Evolutionary conservation across 1,140 invertebrate species (phyloP), one percentile per base, ranked within the genome.

Genomic region (Acromyrmex echinatior): DNA sequence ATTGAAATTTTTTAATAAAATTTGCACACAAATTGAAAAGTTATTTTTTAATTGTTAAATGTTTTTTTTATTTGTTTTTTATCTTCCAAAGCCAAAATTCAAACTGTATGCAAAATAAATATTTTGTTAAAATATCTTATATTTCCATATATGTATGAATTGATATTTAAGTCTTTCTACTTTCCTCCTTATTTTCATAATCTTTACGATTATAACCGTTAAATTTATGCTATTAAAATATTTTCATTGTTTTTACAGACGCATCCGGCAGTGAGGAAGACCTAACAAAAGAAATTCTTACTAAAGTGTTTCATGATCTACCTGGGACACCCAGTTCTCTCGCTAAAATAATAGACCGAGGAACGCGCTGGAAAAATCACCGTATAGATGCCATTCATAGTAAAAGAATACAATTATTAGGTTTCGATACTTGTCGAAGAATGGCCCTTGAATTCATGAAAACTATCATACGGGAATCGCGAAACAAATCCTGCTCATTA

Each of bases 401-500:
- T 76, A 95, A 95, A 89, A 92, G 91, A n/a, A 92, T 94, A 71
- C 94, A 95, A 60, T 86, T 95, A 14, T 76, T 93, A 35, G 95
- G 95, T 68, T 95, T 94, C 79, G 94, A 95, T 78, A 93, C 92
- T 31, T 95, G 95, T 87, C 93, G 94, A 0, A 92, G 89, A 88
- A 84, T 95, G 5, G 91, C 94, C 0, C 68, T 95, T 0, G 92
- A 95, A 14, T 95, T 95, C 56, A 93, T 95, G 92, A 93, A 93
- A 78, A 92, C 88, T 25, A 84, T 91, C 3, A 91, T 91, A 2
- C 79, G n/a, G 16, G 89, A 90, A 58, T 78, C 88, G 1, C 60
- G 53, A n/a, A 51, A 21, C 2, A 68, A 58, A 12, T 73, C 62
- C 0, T 35, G 39, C 6, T 82, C 88, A 0, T 62, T 62, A 76